Evolutionary conservation across 2,113 vertebrate species (phyloP), one percentile per base, ranked within the genome.

Genomic region (Tyto alba): DNA sequence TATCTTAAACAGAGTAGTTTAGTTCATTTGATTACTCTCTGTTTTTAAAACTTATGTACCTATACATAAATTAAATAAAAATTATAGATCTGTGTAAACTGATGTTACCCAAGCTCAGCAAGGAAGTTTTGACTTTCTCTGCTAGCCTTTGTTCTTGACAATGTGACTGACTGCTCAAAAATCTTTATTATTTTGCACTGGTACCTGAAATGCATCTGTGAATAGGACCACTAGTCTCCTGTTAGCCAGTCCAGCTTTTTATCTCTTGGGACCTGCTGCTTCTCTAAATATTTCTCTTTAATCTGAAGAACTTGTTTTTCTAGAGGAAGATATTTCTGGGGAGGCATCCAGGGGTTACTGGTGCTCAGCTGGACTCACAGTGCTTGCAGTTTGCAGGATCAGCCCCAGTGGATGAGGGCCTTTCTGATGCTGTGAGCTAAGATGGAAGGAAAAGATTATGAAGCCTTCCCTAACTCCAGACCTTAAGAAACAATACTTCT

Each of bases 221-320:
- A 88, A 71, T 38, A 68, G 79, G 43, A 53, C 53, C 17, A 47
- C 52, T 19, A 16, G 19, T 60, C 76, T 84, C 27, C 64, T 89
- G 64, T 66, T 81, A 75, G 73, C 60, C 38, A 75, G 66, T 52
- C 8, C 41, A 93, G 23, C 53, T 84, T 89, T 95, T 89, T 87
- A 75, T 56, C 62, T 80, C 20, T 62, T 3, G 3, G 5, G 57
- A 78, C 93, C 81, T 88, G 89, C 74, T 93, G 87, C 48, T 92
- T 93, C 52, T 91, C 60, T 87, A 89, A 93, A 95, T 94, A 96
- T 85, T 95, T 94, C 43, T 59, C 30, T 91, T 92, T 87, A 78
- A 64, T 84, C n/a, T 91, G 56, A 81, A 91, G 38, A 91, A 59
- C 40, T 84, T 95, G 15, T 89, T 96, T 87, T 94, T 78, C 36